A percentile compares a stretch with the other conserved stretches of the same genome.
Conservation (phyloP, 2,113 vertebrate genomes). For the Xenus cinereus region DNA sequence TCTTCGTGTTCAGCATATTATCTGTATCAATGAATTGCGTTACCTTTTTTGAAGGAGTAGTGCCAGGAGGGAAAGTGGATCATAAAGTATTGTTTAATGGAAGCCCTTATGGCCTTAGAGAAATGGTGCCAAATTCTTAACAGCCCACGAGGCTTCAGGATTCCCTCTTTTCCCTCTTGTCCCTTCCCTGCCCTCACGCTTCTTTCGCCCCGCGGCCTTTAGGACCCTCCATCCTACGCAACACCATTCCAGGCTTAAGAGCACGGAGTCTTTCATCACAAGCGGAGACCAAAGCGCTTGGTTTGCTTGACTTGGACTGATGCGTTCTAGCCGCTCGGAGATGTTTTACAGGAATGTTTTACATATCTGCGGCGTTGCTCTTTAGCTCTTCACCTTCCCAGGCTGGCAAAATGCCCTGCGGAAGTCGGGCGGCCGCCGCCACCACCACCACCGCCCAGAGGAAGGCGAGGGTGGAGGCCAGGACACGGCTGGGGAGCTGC, state of each 20-base stretch:
- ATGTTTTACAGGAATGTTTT: background rate
- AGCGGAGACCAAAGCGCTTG: rapidly evolving
- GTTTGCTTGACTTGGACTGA: background rate
- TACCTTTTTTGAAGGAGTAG: rapidly evolving
- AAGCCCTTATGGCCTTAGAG: background rate
- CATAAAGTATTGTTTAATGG: background rate
- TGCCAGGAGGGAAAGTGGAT: background rate
- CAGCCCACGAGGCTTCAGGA: background rate
- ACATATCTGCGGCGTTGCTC: rapidly evolving
- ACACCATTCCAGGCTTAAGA: background rate
- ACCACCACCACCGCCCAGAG: rapidly evolving
- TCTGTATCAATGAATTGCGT: background rate
- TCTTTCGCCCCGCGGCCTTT: background rate
- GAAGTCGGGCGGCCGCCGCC: rapidly evolving
- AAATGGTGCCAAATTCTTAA: background rate
- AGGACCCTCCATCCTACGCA: background rate
- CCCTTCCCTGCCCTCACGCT: rapidly evolving
- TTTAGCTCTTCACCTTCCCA: background rate
- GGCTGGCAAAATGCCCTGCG: background rate
- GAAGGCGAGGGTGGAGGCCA: background rate
- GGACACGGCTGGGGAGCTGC: background rate
- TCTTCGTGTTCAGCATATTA: rapidly evolving
- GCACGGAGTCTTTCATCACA: rapidly evolving
- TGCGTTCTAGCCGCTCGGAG: background rate
- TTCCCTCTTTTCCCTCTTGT: too few relatives aligned